phyloP scores from a whole-genome alignment of 2,888 invertebrate species.

The Agonopterix alstromeriana region DNA sequence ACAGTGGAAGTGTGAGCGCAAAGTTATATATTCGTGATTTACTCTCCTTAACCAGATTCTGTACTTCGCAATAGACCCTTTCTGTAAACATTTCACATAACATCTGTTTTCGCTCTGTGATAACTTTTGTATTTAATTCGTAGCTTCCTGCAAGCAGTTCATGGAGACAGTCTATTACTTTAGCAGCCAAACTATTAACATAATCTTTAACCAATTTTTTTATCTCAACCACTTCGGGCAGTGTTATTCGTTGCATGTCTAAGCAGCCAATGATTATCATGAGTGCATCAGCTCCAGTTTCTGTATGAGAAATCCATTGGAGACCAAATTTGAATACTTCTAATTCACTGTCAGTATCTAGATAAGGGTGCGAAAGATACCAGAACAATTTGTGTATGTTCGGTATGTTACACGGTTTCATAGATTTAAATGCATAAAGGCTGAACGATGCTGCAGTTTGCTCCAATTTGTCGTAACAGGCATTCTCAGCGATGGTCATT shows the following conservation, averaged over 20 bases:
- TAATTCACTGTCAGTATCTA: conserved; percentile 42
- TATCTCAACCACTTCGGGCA: conserved; percentile 35
- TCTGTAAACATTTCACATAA: conserved; percentile 40
- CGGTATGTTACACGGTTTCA: conserved; percentile 43
- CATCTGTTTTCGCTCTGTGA: conserved; percentile 22
- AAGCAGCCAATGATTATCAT: conserved; percentile 50
- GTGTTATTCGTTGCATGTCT: conserved; percentile 37
- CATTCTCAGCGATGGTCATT: conserved; percentile 46
- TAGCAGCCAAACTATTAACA: conserved; percentile 37
- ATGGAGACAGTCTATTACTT: conserved; percentile 42
- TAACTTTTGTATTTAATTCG: conserved; percentile 18
- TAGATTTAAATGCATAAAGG: conserved; percentile 43
- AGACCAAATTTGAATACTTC: conserved; percentile 56
- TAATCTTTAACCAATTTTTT: conserved; percentile 25
- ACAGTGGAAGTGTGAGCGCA: conserved; percentile 42
- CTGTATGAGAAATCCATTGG: conserved; percentile 40
- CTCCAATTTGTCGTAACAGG: conserved; percentile 38
- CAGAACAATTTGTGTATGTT: conserved; percentile 47
- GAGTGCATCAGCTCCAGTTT: conserved; percentile 45
- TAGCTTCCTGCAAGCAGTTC: conserved; percentile 22
- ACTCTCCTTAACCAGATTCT: conserved; percentile 35
- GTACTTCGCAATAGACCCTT: conserved; percentile 45
- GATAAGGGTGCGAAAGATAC: conserved; percentile 60
- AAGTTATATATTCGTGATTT: conserved; percentile 29
- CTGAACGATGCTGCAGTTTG: conserved; percentile 41